Evolutionary conservation across 2,797 vertebrate species (phyloP).

Genomic region (Dryobates pubescens): DNA sequence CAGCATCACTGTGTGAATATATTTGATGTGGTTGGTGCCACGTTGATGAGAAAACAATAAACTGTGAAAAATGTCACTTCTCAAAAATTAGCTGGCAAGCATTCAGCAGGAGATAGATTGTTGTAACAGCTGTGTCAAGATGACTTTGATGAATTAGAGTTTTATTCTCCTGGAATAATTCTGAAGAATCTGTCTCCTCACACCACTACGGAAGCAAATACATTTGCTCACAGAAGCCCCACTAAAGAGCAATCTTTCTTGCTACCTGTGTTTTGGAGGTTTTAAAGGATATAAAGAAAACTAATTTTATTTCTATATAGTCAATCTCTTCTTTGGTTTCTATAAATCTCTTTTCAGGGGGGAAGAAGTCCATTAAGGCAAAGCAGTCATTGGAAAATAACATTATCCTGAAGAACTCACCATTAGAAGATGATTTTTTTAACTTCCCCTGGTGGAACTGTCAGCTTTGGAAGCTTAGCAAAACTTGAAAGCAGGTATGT

Average conservation of each 20-base stretch:
- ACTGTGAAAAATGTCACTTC: slow-evolving; percentile 74
- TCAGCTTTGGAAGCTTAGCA: not conserved
- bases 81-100: slow-evolving; percentile 58
- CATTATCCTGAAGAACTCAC: not conserved
- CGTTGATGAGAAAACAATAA: slow-evolving; percentile 67
- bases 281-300: not conserved
- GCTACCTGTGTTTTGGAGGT: not conserved
- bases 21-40: slow-evolving; percentile 51
- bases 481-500: not conserved
- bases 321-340: not conserved
- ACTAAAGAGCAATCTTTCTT: not conserved
- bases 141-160: slow-evolving; percentile 61
- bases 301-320: not conserved
- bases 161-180: slow-evolving; percentile 37
- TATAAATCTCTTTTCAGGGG: not conserved
- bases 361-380: not conserved
- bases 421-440: not conserved
- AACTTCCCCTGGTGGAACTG: not conserved
- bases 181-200: slow-evolving; percentile 1
- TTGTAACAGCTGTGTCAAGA: slow-evolving; percentile 62
- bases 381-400: not conserved
- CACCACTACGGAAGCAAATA: not conserved
- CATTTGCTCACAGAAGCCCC: not conserved
- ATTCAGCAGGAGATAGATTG: slow-evolving; percentile 57
- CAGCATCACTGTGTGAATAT: slow-evolving; percentile 22